phyloP scores from a whole-genome alignment of 1,140 invertebrate genomes.

The Bombus superbus region DNA sequence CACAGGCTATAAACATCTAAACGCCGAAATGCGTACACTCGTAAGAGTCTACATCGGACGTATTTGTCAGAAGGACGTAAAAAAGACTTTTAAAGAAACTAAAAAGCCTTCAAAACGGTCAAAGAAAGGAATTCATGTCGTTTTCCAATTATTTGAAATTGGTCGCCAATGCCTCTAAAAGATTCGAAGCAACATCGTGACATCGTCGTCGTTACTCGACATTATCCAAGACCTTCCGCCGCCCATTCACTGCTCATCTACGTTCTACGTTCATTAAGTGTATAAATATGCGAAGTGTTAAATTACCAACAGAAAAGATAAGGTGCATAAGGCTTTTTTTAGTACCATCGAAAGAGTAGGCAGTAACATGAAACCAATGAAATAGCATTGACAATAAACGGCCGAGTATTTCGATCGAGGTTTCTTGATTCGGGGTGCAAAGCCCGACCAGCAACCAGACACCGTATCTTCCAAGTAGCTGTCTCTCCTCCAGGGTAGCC shows the following conservation, averaged over 20 bases:
- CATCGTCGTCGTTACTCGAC: not conserved
- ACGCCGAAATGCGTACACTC: not conserved
- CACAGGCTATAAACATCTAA: not conserved
- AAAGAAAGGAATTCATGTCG: not conserved
- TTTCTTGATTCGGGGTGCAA: conserved; percentile 92
- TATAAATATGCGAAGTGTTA: conserved; percentile 78
- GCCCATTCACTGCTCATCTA: conserved; percentile 56
- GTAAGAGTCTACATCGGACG: not conserved
- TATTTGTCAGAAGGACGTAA: not conserved
- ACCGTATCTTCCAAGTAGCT: conserved; percentile 96
- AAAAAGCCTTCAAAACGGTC: not conserved
- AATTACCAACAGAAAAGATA: conserved; percentile 83
- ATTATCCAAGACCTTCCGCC: not conserved
- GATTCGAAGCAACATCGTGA: not conserved
- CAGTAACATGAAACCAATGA: conserved; percentile 99
- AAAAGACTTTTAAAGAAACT: not conserved
- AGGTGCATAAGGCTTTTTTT: conserved; percentile 83
- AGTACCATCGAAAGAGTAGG: conserved; percentile 96
- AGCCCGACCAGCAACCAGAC: conserved; percentile 98
- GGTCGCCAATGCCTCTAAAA: not conserved
- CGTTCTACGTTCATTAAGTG: conserved; percentile 71
- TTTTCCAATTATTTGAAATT: no score
- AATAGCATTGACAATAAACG: conserved; percentile 97
- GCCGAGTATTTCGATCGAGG: conserved; percentile 94
- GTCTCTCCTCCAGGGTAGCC: conserved; percentile 88